Base-by-base conservation (phyloP, 2,113 vertebrate genomes). In the Anguilla japonica region DNA sequence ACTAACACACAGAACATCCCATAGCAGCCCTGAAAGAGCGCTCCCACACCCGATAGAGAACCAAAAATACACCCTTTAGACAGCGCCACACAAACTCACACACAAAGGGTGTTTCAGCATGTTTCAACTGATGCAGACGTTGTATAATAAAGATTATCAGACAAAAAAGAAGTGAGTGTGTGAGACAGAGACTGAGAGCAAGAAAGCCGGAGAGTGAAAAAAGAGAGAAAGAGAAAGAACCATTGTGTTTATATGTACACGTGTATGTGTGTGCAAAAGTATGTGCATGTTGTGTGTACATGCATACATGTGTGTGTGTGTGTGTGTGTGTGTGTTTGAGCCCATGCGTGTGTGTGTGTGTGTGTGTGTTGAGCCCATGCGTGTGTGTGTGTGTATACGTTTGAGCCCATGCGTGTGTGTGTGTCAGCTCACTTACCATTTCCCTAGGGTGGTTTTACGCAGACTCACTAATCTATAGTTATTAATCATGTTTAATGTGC, bases 121-220 rank as follows among this genome's bases (percentile, higher is more conserved):
- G 50, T 53, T 53, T 53, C 50, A 53, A 53, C 11, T 14, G 50
- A 53, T 53, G 50, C 50, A 53, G 8, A 53, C 13, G 50, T 9
- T 14, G 50, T 53, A 46, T 46, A 46, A 46, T 46, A 53, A 6
- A 2, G 50, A 11, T 53, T 53, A 53, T 13, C 1, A 53, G 50
- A 53, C 50, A 53, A 14, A 53, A 34, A 34, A 34, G 34, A 34
- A 1, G 56, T 75, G 34, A 46, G 43, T 56, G 83, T 71, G 83
- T 63, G 79, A 81, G 82, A 16, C 46, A 88, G 34, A 53, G 83
- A 56, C 15, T 26, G n/a, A 60, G 83, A 71, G 60, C 43, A 67
- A 71, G 34, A 81, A 63, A 78, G 79, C 75, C 13, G 81, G 43
- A 67, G 79, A 20, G 41, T 46, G 43, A 46, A 50, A 14, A 20